Conservation (phyloP, 2,888 invertebrate genomes). For the Anoncus sp. region DNA sequence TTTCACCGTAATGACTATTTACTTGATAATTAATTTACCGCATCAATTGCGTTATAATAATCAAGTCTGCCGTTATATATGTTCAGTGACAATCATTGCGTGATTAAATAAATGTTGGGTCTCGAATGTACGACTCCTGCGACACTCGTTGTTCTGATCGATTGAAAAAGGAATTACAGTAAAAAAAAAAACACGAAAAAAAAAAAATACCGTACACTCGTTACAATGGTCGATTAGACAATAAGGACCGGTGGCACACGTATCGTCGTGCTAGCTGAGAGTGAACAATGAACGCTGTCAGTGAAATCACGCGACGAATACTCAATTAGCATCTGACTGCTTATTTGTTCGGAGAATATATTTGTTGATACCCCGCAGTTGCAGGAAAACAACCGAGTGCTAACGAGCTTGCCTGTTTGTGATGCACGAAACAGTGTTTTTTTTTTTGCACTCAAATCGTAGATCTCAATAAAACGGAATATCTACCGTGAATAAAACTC, state of each 20-base stretch:
- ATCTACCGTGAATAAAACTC: too few species aligned
- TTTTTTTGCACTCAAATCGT: not conserved
- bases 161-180: slow-evolving; percentile 10
- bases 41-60: too few species aligned
- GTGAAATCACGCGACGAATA: slow-evolving; percentile 59
- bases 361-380: slow-evolving; percentile 38
- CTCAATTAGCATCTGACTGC: slow-evolving; percentile 55
- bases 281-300: slow-evolving; percentile 58
- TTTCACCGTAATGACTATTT: not conserved
- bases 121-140: not conserved
- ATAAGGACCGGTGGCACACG: slow-evolving; percentile 54
- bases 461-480: not conserved
- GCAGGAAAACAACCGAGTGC: slow-evolving; percentile 35
- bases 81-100: not conserved
- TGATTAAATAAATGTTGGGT: not conserved
- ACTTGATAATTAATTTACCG: too few species aligned
- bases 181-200: slow-evolving; percentile 27
- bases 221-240: slow-evolving; percentile 53
- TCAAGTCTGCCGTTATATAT: not conserved
- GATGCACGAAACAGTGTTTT: too few species aligned
- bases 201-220: slow-evolving; percentile 50
- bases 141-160: not conserved
- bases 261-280: slow-evolving; percentile 26
- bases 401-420: slow-evolving; percentile 23
- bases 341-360: slow-evolving; percentile 48